These are phyloP conservation scores for Deroplatys truncata DNA, from an alignment of 2,888 invertebrate species.

Conservation along the genomic window DNA sequence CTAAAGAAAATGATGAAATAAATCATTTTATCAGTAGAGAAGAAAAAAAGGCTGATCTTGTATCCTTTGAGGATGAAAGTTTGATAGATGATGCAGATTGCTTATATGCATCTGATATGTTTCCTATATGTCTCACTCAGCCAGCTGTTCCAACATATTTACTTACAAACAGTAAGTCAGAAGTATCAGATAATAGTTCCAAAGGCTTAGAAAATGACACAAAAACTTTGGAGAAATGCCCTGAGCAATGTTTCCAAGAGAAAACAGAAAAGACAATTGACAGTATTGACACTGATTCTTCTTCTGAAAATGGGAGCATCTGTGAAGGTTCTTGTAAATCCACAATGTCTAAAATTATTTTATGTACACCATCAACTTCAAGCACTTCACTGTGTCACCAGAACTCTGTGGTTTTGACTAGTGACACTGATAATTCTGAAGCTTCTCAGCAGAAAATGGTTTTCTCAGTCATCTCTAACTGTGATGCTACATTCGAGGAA, in stretches of 20 bases:
- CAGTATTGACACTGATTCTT: background rate
- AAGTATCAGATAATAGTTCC: background rate
- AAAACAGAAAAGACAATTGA: background rate
- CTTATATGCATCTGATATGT: background rate
- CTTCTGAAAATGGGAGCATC: background rate
- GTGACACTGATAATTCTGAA: background rate
- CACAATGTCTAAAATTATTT: background rate
- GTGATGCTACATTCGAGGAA: background rate
- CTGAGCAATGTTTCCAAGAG: background rate
- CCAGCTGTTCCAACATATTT: background rate
- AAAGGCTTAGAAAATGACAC: background rate
- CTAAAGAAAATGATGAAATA: background rate
- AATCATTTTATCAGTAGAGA: background rate
- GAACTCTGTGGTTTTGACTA: background rate
- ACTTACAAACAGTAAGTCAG: background rate
- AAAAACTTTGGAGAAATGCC: background rate
- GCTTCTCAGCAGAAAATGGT: background rate
- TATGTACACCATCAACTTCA: background rate
- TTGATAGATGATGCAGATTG: background rate
- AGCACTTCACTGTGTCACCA: background rate
- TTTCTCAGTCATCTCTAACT: background rate
- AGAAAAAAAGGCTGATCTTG: background rate
- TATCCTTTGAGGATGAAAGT: background rate
- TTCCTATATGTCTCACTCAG: background rate
- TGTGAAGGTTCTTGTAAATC: background rate